Base-by-base conservation (phyloP, 1,140 invertebrate species). In the Ridgeia piscesae region DNA sequence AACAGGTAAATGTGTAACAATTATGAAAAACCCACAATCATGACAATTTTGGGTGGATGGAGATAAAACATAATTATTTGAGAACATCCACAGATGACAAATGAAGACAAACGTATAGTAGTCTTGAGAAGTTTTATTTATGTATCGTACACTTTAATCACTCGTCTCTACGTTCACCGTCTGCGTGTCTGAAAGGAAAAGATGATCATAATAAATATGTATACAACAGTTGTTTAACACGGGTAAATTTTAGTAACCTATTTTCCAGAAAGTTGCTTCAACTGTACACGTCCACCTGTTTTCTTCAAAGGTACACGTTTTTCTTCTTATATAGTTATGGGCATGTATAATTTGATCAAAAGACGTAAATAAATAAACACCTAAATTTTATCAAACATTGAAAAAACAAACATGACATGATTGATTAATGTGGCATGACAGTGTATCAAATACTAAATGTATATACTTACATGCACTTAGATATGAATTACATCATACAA, bases 81-180 rank as follows among this genome's bases (percentile, higher is more conserved):
- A 77, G 58, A 77, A 4, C 58, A 77, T 31, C 58, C 0, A n/a
- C 58, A 31, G 4, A 77, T 77, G 11, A 77, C 27, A 27, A 77
- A 77, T 31, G 27, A 77, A 77, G 58, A 77, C 58, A 77, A 77
- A 77, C 2, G 58, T 77, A 4, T 27, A 21, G 58, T 21, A 77
- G 0, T 77, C 58, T 77, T 21, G 58, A 77, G 58, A 77, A 77
- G 58, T 77, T 77, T 77, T 77, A 77, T 77, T 77, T 77, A 77
- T 77, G 27, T 77, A 77, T 33, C 35, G 33, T 35, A 90, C 89
- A 90, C 33, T 14, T 90, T 90, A 90, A 35, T 90, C 89, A 90
- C 89, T 90, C 17, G 92, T 93, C 33, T 93, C 93, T 9, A 93
- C 92, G 77, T 92, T 93, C 33, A 92, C 90, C 11, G 92, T 93